Evolutionary conservation across 2,797 vertebrate genomes (phyloP).

Genomic region (Oreonectes daqikongensis): DNA sequence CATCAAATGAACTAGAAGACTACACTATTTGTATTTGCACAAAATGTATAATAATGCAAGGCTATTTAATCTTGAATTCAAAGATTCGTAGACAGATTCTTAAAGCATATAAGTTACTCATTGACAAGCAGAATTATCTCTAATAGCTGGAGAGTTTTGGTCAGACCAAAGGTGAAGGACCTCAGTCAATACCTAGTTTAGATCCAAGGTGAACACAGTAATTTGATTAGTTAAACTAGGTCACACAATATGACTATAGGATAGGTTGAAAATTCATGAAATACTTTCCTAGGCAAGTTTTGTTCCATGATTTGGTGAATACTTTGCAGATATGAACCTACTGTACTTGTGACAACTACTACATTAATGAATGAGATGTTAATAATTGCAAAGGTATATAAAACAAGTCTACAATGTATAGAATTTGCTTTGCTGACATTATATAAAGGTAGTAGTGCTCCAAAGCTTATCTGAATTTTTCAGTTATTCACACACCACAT

Average conservation of each 20-base stretch:
- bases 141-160: conserved; percentile 3
- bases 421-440: neutral
- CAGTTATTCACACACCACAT: neutral
- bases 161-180: conserved; percentile 51
- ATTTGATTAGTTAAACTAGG: conserved; percentile 1
- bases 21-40: neutral
- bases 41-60: neutral
- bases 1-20: neutral
- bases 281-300: neutral
- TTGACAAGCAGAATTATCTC: conserved; percentile 41
- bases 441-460: too few species aligned
- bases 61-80: neutral
- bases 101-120: conserved; percentile 39
- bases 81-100: neutral
- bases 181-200: neutral
- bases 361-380: neutral
- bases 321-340: neutral
- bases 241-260: neutral
- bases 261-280: neutral
- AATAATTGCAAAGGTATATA: neutral
- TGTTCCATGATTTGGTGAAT: neutral
- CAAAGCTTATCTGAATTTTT: neutral
- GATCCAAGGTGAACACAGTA: conserved; percentile 3
- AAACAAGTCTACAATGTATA: neutral
- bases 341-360: neutral